Conservation (phyloP, 1,140 invertebrate species). For the Panagrolaimus sp. region DNA sequence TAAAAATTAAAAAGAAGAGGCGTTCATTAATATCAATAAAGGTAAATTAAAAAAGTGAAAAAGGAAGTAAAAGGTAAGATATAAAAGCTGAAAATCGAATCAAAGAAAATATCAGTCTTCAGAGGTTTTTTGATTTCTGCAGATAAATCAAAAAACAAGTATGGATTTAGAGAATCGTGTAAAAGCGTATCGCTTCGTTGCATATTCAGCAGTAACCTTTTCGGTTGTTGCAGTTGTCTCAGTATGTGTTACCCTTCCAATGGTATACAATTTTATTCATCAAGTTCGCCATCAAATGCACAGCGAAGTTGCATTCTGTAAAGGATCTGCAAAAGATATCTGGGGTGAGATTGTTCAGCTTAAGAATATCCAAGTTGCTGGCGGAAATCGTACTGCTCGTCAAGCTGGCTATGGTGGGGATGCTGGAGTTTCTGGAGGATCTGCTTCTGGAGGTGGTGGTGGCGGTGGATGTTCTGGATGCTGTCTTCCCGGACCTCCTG, state of each 20-base stretch:
- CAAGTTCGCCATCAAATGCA: conserved; percentile 36
- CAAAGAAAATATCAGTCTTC: too few species aligned
- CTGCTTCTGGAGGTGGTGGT: neutral
- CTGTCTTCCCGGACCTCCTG: conserved; percentile 4
- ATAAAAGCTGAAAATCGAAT: too few species aligned
- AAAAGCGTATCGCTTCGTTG: conserved; percentile 46
- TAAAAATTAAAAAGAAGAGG: too few species aligned
- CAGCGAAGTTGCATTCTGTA: conserved; percentile 30
- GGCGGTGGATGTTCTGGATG: neutral
- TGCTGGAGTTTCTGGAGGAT: too few species aligned
- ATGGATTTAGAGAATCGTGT: conserved; percentile 44
- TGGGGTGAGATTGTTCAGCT: conserved; percentile 38
- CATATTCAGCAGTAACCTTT: conserved; percentile 43
- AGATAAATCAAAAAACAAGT: neutral
- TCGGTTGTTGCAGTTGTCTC: conserved; percentile 40
- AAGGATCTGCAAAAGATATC: conserved; percentile 43
- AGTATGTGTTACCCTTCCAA: conserved; percentile 39
- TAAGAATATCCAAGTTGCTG: conserved; percentile 32
- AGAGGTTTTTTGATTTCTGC: too few species aligned
- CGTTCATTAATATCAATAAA: too few species aligned
- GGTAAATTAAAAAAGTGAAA: too few species aligned
- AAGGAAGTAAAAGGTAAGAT: too few species aligned
- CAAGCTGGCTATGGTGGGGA: conserved; percentile 29
- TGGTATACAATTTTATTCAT: conserved; percentile 45
- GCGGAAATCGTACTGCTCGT: conserved; percentile 35